A percentile compares a stretch with the other conserved stretches of the same genome.
Conservation (phyloP, 2,888 invertebrate genomes). For the Limnephilus rhombicus region DNA sequence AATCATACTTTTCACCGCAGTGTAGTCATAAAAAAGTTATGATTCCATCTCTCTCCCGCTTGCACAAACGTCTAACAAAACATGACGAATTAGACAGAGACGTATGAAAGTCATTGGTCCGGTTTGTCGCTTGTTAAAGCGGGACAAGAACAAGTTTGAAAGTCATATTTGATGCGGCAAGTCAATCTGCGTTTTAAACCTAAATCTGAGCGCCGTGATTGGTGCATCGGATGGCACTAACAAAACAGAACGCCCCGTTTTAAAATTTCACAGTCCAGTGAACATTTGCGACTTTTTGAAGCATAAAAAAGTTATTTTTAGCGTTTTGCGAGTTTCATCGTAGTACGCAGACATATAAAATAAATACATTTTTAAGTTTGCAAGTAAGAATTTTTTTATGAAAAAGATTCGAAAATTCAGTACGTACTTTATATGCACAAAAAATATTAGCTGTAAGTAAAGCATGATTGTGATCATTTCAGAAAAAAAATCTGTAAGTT, state of each 20-base stretch:
- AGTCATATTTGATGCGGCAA: not conserved
- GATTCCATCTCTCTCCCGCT: conserved; percentile 16
- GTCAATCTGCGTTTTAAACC: conserved; percentile 52
- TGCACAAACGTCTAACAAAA: not conserved
- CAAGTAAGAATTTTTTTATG: too few species aligned
- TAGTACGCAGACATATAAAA: too few species aligned
- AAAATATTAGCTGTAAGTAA: too few species aligned
- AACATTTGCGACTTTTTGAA: conserved; percentile 27
- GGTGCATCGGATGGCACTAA: conserved; percentile 39
- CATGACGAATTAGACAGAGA: conserved; percentile 32
- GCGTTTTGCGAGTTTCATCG: too few species aligned
- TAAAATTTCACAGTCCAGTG: conserved; percentile 40
- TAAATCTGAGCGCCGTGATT: conserved; percentile 48
- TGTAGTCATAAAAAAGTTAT: not conserved
- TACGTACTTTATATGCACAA: too few species aligned
- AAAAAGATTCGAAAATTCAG: too few species aligned
- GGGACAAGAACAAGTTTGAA: conserved; percentile 38
- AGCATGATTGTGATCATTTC: too few species aligned
- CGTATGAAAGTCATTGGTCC: not conserved
- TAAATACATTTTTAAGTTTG: too few species aligned
- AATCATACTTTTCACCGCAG: not conserved
- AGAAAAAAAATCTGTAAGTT: too few species aligned
- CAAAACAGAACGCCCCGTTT: conserved; percentile 50
- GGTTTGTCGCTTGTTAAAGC: conserved; percentile 14
- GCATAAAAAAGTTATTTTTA: too few species aligned